These are phyloP conservation scores for Drosophila littoralis DNA, from an alignment of 1,140 invertebrate species.

Conservation along the genomic window DNA sequence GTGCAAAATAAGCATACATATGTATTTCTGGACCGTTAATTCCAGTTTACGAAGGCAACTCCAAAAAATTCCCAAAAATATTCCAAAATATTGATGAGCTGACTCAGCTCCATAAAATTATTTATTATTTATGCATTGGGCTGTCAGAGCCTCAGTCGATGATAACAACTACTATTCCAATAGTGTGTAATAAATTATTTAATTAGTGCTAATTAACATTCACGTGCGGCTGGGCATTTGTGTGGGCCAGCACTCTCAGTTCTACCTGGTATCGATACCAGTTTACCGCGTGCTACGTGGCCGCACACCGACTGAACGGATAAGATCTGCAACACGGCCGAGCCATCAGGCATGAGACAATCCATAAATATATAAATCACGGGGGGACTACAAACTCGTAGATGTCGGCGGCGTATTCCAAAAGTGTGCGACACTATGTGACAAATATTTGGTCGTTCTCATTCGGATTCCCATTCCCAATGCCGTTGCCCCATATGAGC, in stretches of 20 bases:
- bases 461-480: neutral
- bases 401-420: constrained; percentile 19
- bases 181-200: constrained; percentile 71
- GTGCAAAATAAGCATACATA: no score
- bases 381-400: constrained; percentile 17
- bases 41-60: neutral
- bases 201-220: constrained; percentile 76
- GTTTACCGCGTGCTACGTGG: constrained; percentile 47
- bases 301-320: constrained; percentile 49
- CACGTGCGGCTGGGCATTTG: constrained; percentile 22
- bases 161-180: constrained; percentile 6
- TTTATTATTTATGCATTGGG: constrained; percentile 11
- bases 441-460: constrained; percentile 69
- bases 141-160: constrained; percentile 18
- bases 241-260: constrained; percentile 5
- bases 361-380: constrained; percentile 44
- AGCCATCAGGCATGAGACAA: constrained; percentile 12
- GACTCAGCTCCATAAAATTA: neutral
- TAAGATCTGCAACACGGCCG: constrained; percentile 65
- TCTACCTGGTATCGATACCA: neutral
- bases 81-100: neutral
- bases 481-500: constrained; percentile 24
- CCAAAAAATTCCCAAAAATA: neutral
- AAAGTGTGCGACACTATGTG: constrained; percentile 46
- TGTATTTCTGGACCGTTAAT: neutral